Evolutionary conservation across 2,797 vertebrate genomes (phyloP).

Genomic region (Peromyscus melanophrys): DNA sequence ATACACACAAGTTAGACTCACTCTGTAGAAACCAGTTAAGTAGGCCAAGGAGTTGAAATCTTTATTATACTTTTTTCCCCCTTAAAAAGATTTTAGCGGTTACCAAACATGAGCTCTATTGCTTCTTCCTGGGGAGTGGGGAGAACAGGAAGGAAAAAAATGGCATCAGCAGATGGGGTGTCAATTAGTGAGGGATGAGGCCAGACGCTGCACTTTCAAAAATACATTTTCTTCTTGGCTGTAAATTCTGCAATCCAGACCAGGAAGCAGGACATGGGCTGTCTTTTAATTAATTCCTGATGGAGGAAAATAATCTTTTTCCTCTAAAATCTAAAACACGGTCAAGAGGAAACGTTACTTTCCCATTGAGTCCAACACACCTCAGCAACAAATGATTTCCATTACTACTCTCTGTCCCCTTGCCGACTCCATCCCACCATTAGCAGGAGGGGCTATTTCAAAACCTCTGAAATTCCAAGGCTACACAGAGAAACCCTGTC

Average conservation of each 20-base stretch:
- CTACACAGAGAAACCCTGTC: too few species aligned
- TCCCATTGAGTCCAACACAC: neutral
- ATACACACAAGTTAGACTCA: neutral
- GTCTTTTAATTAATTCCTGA: slow-evolving; percentile 61
- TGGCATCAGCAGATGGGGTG: slow-evolving; percentile 66
- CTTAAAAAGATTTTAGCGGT: slow-evolving; percentile 59
- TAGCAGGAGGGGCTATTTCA: neutral
- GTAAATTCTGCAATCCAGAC: slow-evolving; percentile 61
- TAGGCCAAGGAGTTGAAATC: slow-evolving; percentile 39
- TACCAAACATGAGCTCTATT: slow-evolving; percentile 23
- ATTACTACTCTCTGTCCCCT: neutral
- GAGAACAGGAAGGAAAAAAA: slow-evolving; percentile 63
- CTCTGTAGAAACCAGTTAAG: slow-evolving; percentile 57
- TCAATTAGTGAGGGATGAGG: slow-evolving; percentile 17
- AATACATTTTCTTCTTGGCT: slow-evolving; percentile 73
- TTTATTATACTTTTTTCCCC: slow-evolving; percentile 42
- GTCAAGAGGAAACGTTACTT: neutral
- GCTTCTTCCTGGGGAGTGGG: slow-evolving; percentile 48
- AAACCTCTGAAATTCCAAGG: neutral
- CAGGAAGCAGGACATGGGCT: slow-evolving; percentile 37
- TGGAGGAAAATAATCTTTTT: slow-evolving; percentile 60
- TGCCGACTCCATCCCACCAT: neutral
- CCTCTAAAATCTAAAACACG: slow-evolving; percentile 54
- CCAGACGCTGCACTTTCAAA: slow-evolving; percentile 44
- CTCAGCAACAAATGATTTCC: neutral